Evolutionary conservation across 2,113 vertebrate genomes (phyloP).

Genomic region (Rhea americana): DNA sequence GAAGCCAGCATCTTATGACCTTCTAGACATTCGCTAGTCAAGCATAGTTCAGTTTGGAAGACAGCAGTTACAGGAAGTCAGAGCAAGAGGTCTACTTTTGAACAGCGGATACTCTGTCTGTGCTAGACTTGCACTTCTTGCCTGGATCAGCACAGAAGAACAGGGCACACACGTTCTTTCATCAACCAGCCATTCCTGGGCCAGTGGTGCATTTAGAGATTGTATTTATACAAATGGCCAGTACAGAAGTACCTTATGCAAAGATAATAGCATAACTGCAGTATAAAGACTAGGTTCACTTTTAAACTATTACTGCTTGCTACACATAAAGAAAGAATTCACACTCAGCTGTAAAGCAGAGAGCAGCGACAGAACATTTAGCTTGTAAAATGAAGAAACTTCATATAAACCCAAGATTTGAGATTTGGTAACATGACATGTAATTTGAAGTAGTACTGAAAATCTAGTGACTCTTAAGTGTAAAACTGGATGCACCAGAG

Average conservation of each 20-base stretch:
- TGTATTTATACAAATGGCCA: neutral
- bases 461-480: neutral
- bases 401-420: rapidly evolving
- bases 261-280: neutral
- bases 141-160: neutral
- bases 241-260: neutral
- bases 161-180: neutral
- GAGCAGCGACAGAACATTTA: neutral
- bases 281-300: neutral
- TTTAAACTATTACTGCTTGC: neutral
- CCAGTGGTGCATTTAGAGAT: neutral
- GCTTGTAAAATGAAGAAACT: neutral
- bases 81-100: neutral
- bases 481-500: neutral
- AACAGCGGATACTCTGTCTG: neutral
- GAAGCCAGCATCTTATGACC: constrained; percentile 1
- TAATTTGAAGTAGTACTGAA: neutral
- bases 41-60: neutral
- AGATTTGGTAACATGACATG: neutral
- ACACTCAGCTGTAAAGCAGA: neutral
- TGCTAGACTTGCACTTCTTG: neutral
- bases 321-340: neutral
- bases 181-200: neutral
- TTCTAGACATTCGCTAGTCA: neutral
- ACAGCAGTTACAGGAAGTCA: neutral